These are phyloP conservation scores for Drosophila nigromelanica DNA, from an alignment of 1,140 invertebrate species.

Conservation along the genomic window DNA sequence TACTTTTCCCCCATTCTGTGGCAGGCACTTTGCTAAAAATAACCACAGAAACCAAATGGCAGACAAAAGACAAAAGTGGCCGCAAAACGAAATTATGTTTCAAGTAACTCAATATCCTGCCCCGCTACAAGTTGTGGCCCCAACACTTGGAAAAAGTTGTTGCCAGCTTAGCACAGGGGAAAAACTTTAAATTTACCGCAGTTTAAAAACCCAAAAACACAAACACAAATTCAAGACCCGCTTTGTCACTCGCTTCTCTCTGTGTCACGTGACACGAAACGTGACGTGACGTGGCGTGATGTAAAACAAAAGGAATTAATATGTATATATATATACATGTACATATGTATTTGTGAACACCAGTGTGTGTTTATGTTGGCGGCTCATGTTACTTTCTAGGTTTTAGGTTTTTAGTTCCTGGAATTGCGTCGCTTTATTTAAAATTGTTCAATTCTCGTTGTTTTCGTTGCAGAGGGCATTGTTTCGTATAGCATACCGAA, in stretches of 20 bases:
- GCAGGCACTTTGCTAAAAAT: constrained; percentile 56
- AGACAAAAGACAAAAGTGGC: constrained; percentile 53
- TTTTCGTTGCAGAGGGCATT: constrained; percentile 88
- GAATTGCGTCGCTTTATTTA: constrained; percentile 42
- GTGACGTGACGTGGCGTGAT: constrained; percentile 41
- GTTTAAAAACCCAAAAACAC: constrained; percentile 51
- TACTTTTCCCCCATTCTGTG: constrained; percentile 7
- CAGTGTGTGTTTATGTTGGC: constrained; percentile 13
- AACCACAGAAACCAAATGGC: constrained; percentile 62
- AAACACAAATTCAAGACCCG: constrained; percentile 31
- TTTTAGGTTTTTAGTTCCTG: constrained; percentile 40
- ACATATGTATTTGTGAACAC: too few species aligned
- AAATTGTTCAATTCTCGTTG: constrained; percentile 33
- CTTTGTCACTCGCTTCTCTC: constrained; percentile 72
- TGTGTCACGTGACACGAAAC: constrained; percentile 56
- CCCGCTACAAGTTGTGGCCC: neutral
- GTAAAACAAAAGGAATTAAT: constrained; percentile 11
- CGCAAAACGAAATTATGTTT: constrained; percentile 76
- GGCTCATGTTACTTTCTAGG: constrained; percentile 51
- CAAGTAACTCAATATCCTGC: constrained; percentile 72
- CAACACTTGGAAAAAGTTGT: constrained; percentile 11
- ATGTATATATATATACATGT: neutral
- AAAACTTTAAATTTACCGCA: constrained; percentile 68
- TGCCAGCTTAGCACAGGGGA: constrained; percentile 2
- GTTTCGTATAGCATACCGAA: constrained; percentile 93